A percentile compares a stretch with the other conserved stretches of the same genome.
Evolutionary conservation across 2,888 invertebrate species (phyloP).

Genomic region (Phyllotreta cruciferae): DNA sequence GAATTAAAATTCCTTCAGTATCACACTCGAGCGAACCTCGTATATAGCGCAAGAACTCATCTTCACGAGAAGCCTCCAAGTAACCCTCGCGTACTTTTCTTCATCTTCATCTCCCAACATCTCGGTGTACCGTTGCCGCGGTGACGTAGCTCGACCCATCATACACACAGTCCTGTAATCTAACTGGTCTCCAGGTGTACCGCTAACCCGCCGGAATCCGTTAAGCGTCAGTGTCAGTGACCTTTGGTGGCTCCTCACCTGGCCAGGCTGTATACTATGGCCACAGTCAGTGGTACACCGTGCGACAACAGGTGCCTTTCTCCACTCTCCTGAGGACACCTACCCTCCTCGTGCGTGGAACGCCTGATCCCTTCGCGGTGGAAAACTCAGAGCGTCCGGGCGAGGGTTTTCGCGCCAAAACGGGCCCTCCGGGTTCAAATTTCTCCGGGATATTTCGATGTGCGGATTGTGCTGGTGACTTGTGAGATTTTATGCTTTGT

Average conservation of each 20-base stretch:
- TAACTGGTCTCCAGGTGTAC: constrained; percentile 59
- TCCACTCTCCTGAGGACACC: constrained; percentile 22
- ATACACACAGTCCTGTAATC: constrained; percentile 61
- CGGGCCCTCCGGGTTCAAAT: not conserved
- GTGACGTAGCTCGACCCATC: constrained; percentile 45
- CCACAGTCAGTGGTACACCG: constrained; percentile 58
- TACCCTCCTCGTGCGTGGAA: constrained; percentile 15
- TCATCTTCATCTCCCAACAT: constrained; percentile 31
- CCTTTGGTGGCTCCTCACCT: constrained; percentile 60
- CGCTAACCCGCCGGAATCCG: constrained; percentile 57
- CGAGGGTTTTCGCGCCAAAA: constrained; percentile 3
- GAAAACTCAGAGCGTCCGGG: not conserved
- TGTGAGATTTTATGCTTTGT: not conserved
- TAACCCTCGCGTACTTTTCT: constrained; percentile 31
- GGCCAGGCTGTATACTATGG: constrained; percentile 48
- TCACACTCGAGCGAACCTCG: not conserved
- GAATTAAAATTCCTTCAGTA: not conserved
- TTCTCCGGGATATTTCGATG: no score
- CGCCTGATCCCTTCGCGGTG: constrained; percentile 6
- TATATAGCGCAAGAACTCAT: constrained; percentile 14
- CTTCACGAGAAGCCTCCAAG: constrained; percentile 22
- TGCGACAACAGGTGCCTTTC: constrained; percentile 59
- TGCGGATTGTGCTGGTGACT: not conserved
- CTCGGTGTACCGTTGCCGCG: constrained; percentile 40
- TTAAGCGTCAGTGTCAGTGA: constrained; percentile 59